Conservation (phyloP, 2,797 vertebrate genomes). For the Chelon labrosus region DNA sequence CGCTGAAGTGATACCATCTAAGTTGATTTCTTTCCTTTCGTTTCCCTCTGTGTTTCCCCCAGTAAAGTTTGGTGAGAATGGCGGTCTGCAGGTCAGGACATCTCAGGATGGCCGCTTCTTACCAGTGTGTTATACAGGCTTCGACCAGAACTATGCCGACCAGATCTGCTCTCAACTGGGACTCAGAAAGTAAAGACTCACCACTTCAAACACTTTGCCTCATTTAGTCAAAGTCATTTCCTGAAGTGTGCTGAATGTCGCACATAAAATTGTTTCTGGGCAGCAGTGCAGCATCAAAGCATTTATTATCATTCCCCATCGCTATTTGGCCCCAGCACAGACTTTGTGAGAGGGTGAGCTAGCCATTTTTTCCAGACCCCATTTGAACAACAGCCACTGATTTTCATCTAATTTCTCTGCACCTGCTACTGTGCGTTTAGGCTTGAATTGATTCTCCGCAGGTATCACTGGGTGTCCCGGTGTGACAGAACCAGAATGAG, state of each 20-base stretch:
- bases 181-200: slow-evolving; percentile 83
- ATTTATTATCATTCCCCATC: slow-evolving; percentile 4
- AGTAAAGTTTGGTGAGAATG: slow-evolving; percentile 86
- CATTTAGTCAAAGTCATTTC: neutral
- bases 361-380: neutral
- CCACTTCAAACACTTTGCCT: neutral
- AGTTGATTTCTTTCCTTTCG: neutral
- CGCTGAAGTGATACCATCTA: neutral
- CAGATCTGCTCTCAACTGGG: slow-evolving; percentile 89
- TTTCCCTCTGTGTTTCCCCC: neutral
- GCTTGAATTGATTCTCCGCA: slow-evolving; percentile 43
- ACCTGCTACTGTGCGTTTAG: slow-evolving; percentile 49
- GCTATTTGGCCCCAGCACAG: slow-evolving; percentile 7
- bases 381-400: slow-evolving; percentile 38
- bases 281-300: neutral
- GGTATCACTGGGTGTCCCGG: slow-evolving; percentile 29
- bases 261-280: neutral
- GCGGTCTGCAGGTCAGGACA: slow-evolving; percentile 85
- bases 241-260: neutral
- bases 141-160: slow-evolving; percentile 79
- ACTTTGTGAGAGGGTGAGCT: slow-evolving; percentile 4
- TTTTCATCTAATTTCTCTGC: slow-evolving; percentile 43
- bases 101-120: slow-evolving; percentile 84
- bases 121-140: slow-evolving; percentile 87
- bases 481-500: slow-evolving; percentile 52